Base-by-base conservation (phyloP, 2,113 vertebrate genomes). In the Indri indri region DNA sequence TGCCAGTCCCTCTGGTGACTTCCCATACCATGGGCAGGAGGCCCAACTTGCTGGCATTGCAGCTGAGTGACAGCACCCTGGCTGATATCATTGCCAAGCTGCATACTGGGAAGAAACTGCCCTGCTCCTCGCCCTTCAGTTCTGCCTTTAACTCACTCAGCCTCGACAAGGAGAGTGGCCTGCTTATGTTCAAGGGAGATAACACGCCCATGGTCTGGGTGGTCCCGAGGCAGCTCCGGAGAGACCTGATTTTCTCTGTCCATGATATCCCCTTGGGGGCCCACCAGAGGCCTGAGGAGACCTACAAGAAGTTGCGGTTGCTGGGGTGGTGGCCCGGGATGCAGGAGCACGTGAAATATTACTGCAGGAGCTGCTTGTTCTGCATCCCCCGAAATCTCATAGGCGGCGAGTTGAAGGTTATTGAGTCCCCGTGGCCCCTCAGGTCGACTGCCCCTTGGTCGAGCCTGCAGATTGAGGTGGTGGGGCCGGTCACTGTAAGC, bases 271-370 rank as follows among this genome's bases (percentile, higher is more conserved):
- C 97, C 13, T 1, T 93, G 45, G 97, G 96, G 8, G 95, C 79
- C 52, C 96, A 97, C 83, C 95, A 96, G 93, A 88, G 87, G 82
- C 97, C 95, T 0, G 97, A 98, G 80, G 97, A 98, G 84, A 98
- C 97, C 34, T 97, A 94, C 9, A 96, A 88, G 91, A 98, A 88
- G 66, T 2, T 97, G 91, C 91, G 97, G 23, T 34, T 97, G 91
- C 65, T 98, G 71, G 97, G 97, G 2, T 98, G 97, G 98, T 98
- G 97, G 97, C 97, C 97, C 0, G 97, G 97, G 23, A 97, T 98
- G 93, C 96, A 92, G 91, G 97, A 98, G 50, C 94, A 97, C 0
- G 96, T 98, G 87, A 84, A 47, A 0, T 86, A 93, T n/a, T 97
- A 97, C 66, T 98, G 97, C n/a, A 83, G 95, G 47, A 96, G 94